Percentiles rank a stretch among this genome's conserved stretches.
Evolutionary conservation across 2,797 vertebrate species (phyloP).

Genomic region (Rhinella marina): DNA sequence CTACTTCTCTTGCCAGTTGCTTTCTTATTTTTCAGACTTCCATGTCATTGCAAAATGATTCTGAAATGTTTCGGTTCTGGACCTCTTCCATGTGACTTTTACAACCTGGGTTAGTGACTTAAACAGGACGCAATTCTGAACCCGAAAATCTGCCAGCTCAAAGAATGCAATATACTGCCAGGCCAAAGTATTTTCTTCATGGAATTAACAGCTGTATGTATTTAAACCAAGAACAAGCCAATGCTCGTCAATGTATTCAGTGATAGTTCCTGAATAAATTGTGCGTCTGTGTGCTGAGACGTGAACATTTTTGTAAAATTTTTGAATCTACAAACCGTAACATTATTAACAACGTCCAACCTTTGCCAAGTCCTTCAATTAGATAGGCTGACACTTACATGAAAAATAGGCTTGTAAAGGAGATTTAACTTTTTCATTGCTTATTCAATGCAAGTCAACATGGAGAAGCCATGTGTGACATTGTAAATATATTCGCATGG

Average conservation of each 20-base stretch:
- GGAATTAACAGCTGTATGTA: slow-evolving; percentile 13
- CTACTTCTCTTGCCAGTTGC: slow-evolving; percentile 32
- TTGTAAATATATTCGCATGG: neutral
- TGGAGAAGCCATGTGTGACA: neutral
- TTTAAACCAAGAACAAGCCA: neutral
- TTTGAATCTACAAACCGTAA: neutral
- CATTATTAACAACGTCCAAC: neutral
- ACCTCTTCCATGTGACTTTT: neutral
- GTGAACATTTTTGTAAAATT: slow-evolving; percentile 9
- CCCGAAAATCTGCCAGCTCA: neutral
- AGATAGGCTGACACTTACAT: neutral
- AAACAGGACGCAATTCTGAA: neutral
- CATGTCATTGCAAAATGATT: slow-evolving; percentile 39
- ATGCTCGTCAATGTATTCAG: slow-evolving; percentile 16
- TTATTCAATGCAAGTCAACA: neutral
- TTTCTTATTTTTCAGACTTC: slow-evolving; percentile 17
- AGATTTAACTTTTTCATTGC: neutral
- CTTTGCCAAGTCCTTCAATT: neutral
- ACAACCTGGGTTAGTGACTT: slow-evolving; percentile 8
- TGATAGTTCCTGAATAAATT: slow-evolving; percentile 2
- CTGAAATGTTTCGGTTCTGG: slow-evolving; percentile 26
- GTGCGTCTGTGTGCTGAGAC: neutral
- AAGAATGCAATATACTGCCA: neutral
- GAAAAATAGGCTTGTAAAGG: neutral
- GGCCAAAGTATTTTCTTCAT: slow-evolving; percentile 3